These are phyloP conservation scores for Agrochola macilenta DNA, from an alignment of 2,888 invertebrate species.

Conservation along the genomic window DNA sequence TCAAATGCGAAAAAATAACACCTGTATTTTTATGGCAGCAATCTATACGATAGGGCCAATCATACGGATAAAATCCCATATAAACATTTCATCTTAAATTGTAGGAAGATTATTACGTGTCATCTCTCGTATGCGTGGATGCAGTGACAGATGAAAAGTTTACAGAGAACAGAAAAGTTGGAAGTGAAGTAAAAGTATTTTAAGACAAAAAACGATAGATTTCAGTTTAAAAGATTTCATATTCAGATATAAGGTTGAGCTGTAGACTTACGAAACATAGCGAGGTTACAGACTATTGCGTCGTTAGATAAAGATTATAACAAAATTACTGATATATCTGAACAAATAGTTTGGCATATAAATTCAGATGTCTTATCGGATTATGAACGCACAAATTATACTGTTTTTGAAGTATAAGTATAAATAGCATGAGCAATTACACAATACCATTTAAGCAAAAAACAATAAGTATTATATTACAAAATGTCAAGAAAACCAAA, in stretches of 20 bases:
- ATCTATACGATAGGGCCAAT: too few relatives aligned
- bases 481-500: conserved; percentile 14
- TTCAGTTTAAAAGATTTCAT: not conserved
- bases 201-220: not conserved
- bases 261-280: conserved; percentile 4
- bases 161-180: not conserved
- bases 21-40: not conserved
- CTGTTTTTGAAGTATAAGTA: conserved; percentile 2
- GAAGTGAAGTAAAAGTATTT: too few relatives aligned
- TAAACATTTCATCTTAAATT: not conserved
- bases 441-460: conserved; percentile 4
- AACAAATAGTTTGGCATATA: not conserved
- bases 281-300: not conserved
- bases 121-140: not conserved
- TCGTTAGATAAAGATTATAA: conserved; percentile 3
- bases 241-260: not conserved
- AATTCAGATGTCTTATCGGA: conserved; percentile 10
- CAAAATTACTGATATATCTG: conserved; percentile 4
- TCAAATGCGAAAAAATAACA: not conserved
- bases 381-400: not conserved
- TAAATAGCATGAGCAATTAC: not conserved
- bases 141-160: not conserved
- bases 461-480: conserved; percentile 17
- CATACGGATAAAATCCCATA: too few relatives aligned
- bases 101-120: too few relatives aligned